Conservation (phyloP, 2,113 vertebrate genomes). For the Centrocercus urophasianus region DNA sequence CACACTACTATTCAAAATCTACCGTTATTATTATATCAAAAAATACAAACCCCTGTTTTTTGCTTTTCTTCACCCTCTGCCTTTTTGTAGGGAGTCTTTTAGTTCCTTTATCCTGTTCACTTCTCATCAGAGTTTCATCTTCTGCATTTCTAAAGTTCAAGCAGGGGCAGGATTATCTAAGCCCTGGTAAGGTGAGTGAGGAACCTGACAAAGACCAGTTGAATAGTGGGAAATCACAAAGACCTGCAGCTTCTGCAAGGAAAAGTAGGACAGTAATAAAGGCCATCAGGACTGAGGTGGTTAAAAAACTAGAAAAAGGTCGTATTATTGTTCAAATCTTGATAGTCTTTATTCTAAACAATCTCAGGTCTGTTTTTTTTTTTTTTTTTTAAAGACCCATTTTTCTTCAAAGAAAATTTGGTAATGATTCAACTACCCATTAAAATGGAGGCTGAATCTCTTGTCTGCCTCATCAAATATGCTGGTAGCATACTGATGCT, state of each 20-base stretch:
- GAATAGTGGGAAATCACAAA: neutral
- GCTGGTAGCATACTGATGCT: constrained; percentile 1
- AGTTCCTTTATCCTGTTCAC: neutral
- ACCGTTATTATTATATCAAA: neutral
- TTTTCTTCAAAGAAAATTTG: constrained; percentile 24
- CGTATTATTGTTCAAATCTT: neutral
- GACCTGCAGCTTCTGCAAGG: neutral
- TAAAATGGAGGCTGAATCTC: constrained; percentile 7
- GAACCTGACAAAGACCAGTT: neutral
- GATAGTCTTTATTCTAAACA: neutral
- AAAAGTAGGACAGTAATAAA: neutral
- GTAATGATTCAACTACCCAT: constrained; percentile 10
- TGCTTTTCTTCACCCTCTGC: too few species aligned
- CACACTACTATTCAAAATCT: neutral
- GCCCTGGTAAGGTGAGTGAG: neutral
- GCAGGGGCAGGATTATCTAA: neutral
- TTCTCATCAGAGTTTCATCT: neutral
- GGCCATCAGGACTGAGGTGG: neutral
- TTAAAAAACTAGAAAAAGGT: neutral
- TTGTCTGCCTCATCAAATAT: constrained; percentile 29
- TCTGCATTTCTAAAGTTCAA: neutral
- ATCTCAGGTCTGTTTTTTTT: neutral
- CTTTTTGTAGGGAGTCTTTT: neutral
- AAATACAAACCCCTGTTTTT: too few species aligned
- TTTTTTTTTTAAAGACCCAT: neutral